Evolutionary conservation across 2,113 vertebrate genomes (phyloP).

Genomic region (Nibea albiflora): DNA sequence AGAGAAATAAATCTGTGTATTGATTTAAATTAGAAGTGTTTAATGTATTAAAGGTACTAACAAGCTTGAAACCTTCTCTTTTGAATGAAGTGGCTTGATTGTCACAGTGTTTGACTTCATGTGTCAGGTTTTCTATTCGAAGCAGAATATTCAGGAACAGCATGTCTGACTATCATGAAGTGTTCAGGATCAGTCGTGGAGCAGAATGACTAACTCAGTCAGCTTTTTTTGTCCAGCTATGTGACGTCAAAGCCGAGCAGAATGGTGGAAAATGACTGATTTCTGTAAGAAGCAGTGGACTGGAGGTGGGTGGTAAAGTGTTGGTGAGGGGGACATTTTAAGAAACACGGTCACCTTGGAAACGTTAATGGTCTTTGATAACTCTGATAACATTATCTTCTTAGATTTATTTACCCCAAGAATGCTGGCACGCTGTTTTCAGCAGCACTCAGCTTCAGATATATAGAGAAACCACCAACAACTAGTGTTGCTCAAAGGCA

Average conservation of each 20-base stretch:
- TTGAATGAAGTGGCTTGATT: neutral
- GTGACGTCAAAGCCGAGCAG: conserved; percentile 26
- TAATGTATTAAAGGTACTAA: neutral
- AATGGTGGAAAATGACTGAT: conserved; percentile 22
- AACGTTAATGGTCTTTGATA: conserved; percentile 2
- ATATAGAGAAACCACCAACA: neutral
- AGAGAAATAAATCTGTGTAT: neutral
- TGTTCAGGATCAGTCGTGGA: conserved; percentile 4
- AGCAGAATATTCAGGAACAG: conserved; percentile 6
- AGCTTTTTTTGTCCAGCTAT: neutral
- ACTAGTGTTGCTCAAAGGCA: conserved; percentile 7
- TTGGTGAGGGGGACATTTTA: conserved; percentile 4
- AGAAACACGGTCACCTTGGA: conserved; percentile 34
- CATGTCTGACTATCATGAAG: conserved; percentile 29
- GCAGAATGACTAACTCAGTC: conserved; percentile 30
- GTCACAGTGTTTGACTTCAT: neutral
- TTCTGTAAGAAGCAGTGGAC: neutral
- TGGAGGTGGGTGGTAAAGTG: conserved; percentile 17
- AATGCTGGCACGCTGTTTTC: neutral
- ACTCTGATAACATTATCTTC: conserved; percentile 6
- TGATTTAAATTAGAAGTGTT: too few species aligned
- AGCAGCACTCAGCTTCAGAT: neutral
- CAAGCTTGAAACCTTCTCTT: neutral
- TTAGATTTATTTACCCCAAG: neutral
- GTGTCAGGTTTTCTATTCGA: neutral